Percentiles rank a stretch among this genome's conserved stretches.
These are phyloP conservation scores for Agraylea sexmaculata DNA, from an alignment of 1,140 invertebrate species.

Conservation along the genomic window DNA sequence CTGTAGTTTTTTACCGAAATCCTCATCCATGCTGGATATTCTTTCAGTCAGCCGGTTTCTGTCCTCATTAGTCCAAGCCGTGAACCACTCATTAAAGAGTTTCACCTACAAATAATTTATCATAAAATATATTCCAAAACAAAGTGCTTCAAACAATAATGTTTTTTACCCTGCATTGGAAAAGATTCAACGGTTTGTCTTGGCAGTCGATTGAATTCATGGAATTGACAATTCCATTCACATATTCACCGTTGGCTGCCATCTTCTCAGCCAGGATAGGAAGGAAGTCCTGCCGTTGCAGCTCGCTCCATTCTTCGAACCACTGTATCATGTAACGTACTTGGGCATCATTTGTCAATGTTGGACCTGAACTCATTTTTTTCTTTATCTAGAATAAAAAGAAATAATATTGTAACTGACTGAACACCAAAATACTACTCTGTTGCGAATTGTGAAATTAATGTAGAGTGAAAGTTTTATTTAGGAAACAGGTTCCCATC, in stretches of 20 bases:
- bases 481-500: too few relatives aligned
- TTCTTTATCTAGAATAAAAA: background rate
- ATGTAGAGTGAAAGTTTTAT: too few relatives aligned
- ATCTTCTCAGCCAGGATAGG: constrained; percentile 61
- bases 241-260: constrained; percentile 42
- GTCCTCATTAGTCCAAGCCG: constrained; percentile 66
- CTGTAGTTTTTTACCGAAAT: constrained; percentile 59
- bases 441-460: too few relatives aligned
- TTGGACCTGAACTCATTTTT: constrained; percentile 27
- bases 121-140: constrained; percentile 1
- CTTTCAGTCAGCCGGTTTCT: constrained; percentile 54
- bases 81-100: constrained; percentile 76
- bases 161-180: constrained; percentile 67
- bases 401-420: background rate
- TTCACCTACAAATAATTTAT: constrained; percentile 47
- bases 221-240: constrained; percentile 61
- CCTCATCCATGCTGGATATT: constrained; percentile 56
- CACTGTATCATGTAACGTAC: constrained; percentile 69
- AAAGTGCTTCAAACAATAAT: constrained; percentile 3
- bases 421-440: too few relatives aligned
- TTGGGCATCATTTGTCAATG: constrained; percentile 53
- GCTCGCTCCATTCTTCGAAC: constrained; percentile 81
- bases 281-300: constrained; percentile 75
- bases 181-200: constrained; percentile 71
- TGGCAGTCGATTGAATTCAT: constrained; percentile 53